Base-by-base conservation (phyloP, 2,888 invertebrate species). In the Masnerella sp. region DNA sequence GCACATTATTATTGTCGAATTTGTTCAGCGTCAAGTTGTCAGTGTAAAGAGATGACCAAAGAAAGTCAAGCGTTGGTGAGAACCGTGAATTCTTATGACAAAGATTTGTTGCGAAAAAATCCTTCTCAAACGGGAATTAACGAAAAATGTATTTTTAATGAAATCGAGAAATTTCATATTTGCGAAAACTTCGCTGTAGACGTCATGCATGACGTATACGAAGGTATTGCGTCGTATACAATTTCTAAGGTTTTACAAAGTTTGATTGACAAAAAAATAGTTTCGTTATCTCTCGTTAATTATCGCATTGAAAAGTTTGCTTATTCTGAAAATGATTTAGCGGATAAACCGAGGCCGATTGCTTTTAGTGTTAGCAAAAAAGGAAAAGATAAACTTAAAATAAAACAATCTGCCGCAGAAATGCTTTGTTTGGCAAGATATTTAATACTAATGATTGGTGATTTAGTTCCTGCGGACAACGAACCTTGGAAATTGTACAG, bases 361-460 rank as follows among this genome's bases (percentile, higher is more conserved):
- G 45, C 4, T 25, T 45, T 15, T 14, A 2, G 5, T 12, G 25
- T 11, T 2, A 45, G 14, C 7, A 25, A 12, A 25, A 12, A 18
- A 54, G 40, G 28, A 11, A 54, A 54, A 40, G 7, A 25, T 5
- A 28, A 54, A 38, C 12, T 40, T 14, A 40, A 22, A 42, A 11
- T 42, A 2, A 42, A 18, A 42, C 42, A 42, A 18, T 42, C 42
- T 5, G 20, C 42, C 17, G 42, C 42, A n/a, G 42, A 42, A 18
- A 42, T 42, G 42, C n/a, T 42, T 8, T 42, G 42, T 42, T n/a
- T 25, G 5, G 8, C 45, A 5, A 38, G 54, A 17, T 54, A 54
- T 28, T 54, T 54, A 17, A n/a, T 14, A n/a, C n/a, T 54, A 5
- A 54, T 54, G 54, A 54, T 54, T 17, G 54, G 54, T 17, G 28